phyloP scores from a whole-genome alignment of 2,113 vertebrate species.

The Coryphaenoides rupestris region DNA sequence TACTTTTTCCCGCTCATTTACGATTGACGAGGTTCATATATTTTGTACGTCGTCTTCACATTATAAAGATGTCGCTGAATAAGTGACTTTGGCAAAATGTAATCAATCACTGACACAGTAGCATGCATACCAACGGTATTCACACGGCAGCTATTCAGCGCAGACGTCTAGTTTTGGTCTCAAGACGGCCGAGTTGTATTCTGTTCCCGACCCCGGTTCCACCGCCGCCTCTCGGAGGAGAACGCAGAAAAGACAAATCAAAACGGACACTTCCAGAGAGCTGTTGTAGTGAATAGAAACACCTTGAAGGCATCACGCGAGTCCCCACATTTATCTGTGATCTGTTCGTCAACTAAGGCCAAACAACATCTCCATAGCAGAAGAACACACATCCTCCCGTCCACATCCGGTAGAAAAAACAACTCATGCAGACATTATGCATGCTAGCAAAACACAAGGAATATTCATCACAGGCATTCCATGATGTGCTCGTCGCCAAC shows the following conservation, averaged over 20 bases:
- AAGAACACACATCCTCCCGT: conserved; percentile 58
- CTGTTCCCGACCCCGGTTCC: no score
- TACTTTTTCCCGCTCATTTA: no score
- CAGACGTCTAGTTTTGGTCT: no score
- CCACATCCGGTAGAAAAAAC: conserved; percentile 69
- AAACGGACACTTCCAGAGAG: not conserved
- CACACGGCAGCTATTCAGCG: no score
- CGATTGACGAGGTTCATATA: no score
- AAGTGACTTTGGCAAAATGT: no score
- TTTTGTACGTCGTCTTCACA: no score
- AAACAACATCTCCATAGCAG: conserved; percentile 67
- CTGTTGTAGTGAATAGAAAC: conserved; percentile 40
- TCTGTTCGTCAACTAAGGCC: conserved; percentile 81
- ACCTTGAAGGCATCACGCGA: conserved; percentile 83
- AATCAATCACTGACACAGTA: no score
- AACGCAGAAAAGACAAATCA: not conserved
- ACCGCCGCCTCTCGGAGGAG: no score
- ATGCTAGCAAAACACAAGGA: conserved; percentile 60
- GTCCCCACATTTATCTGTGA: conserved; percentile 79
- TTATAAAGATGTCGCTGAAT: no score
- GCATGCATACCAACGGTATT: no score
- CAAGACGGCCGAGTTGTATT: no score
- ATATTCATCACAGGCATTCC: conserved; percentile 73
- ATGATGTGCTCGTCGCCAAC: conserved; percentile 53
- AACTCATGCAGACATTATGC: conserved; percentile 79